Base-by-base conservation (phyloP, 2,888 invertebrate species). In the Drosophila gaucha region DNA sequence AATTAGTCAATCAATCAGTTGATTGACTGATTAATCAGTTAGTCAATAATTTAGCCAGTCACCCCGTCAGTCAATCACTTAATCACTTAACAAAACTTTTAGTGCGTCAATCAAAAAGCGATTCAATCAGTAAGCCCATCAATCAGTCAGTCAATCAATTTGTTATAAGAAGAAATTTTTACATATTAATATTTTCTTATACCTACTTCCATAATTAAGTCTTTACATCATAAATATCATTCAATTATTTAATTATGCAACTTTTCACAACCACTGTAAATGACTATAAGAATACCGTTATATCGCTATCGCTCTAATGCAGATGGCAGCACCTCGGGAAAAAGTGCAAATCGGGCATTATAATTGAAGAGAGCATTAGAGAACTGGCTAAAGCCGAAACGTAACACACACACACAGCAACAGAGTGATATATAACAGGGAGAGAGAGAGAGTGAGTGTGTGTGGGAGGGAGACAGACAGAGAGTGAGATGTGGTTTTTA, bases 301-400 rank as follows among this genome's bases (percentile, higher is more conserved):
- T 20, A 26, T 56, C 49, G 60, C 54, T 62, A 67, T 51, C 68
- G 54, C 14, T 28, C 12, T n/a, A 52, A 26, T 67, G 72, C 56
- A 62, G 72, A 70, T 74, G 65, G 39, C 52, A 59, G 47, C 44
- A 50, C 57, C 50, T 59, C 65, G 56, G 57, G 44, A 70, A 69
- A 67, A 66, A 56, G 43, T 62, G 60, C 58, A 74, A 60, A 67
- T 64, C 66, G 60, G 60, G 60, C 65, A 74, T 68, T 66, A 71
- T 74, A 78, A 74, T 74, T 74, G 78, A 74, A 52, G 75, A 58
- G 65, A 71, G 68, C 68, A 68, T 77, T 73, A 60, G 76, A 76
- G 51, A 52, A 50, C 39, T 43, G 33, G 49, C 66, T 14, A 66
- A 39, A 67, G 58, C 14, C 35, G 22, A 51, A 58, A 9, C 44